Percentiles rank a stretch among this genome's conserved stretches.
Conservation (phyloP, 2,888 invertebrate species). For the Lacanobia oleracea region DNA sequence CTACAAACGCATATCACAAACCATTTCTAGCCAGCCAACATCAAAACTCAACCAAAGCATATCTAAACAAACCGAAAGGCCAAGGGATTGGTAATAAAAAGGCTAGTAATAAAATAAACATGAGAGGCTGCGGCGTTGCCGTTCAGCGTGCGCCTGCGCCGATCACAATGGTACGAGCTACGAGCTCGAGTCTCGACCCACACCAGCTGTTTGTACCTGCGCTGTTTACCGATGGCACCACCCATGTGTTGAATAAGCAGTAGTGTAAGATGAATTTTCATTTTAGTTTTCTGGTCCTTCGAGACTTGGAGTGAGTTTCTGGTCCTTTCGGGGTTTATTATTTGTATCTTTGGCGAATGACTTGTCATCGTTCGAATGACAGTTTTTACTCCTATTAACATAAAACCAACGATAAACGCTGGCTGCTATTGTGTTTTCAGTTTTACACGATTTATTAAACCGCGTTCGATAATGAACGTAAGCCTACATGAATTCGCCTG, state of each 20-base stretch:
- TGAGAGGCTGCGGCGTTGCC: constrained; percentile 79
- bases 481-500: constrained; percentile 17
- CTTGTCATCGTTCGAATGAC: not conserved
- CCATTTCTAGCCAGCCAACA: constrained; percentile 57
- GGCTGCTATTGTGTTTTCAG: not conserved
- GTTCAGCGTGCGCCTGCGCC: constrained; percentile 76
- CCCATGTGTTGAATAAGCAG: constrained; percentile 46
- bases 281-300: constrained; percentile 17
- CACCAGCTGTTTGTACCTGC: constrained; percentile 86
- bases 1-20: constrained; percentile 48
- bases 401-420: not conserved
- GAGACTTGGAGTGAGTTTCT: not conserved
- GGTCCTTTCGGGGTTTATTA: not conserved
- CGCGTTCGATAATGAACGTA: constrained; percentile 13
- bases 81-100: constrained; percentile 59
- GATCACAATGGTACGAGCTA: constrained; percentile 72
- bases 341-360: not conserved
- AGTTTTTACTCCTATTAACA: not conserved
- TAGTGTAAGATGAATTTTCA: constrained; percentile 42
- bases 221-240: constrained; percentile 74
- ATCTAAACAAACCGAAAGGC: constrained; percentile 60
- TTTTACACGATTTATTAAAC: not conserved
- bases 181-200: constrained; percentile 60
- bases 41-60: constrained; percentile 54
- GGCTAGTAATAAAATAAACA: constrained; percentile 66